Evolutionary conservation across 2,888 invertebrate genomes (phyloP), one percentile per base, ranked within the genome.

Genomic region (Gnatocerus cornutus): DNA sequence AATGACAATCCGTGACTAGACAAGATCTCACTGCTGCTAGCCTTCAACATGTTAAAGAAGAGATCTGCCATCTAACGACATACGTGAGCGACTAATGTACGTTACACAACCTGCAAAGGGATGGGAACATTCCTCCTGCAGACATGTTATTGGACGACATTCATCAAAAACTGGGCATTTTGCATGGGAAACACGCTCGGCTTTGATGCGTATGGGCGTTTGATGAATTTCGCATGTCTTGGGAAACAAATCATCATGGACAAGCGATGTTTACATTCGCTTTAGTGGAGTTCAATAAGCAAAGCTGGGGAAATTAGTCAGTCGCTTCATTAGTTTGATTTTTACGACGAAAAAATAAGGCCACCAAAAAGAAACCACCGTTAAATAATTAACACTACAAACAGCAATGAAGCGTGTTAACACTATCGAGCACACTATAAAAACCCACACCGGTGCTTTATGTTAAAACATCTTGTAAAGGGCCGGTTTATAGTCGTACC

Each of bases 1-100:
- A 78, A 79, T 79, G 77, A 78, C 79, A 79, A 79, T 75, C 73
- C 76, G 79, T 78, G 78, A 78, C 78, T 76, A 74, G 78, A 78
- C 79, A 79, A 80, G 74, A 78, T 78, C 75, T 75, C 69, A 68
- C 72, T 64, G 75, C 73, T 72, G 71, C 72, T 74, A 72, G 73
- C 71, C 73, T 72, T 73, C 76, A 70, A 67, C 68, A 59, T 52
- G 72, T 71, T 74, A 68, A 77, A 73, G 76, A 76, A 74, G 76
- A 74, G 73, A 75, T 76, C 76, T 74, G 68, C 72, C 71, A 72
- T 72, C 74, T 72, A 72, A 74, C 72, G 71, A 72, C 71, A 68
- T 74, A 74, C 74, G 74, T 74, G 74, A 74, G 72, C 72, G 64
- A 71, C 73, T 73, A 71, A 71, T 71, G 67, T 58, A 39, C 62